Base-by-base conservation (phyloP, 2,113 vertebrate species). In the Apodemus speciosus region DNA sequence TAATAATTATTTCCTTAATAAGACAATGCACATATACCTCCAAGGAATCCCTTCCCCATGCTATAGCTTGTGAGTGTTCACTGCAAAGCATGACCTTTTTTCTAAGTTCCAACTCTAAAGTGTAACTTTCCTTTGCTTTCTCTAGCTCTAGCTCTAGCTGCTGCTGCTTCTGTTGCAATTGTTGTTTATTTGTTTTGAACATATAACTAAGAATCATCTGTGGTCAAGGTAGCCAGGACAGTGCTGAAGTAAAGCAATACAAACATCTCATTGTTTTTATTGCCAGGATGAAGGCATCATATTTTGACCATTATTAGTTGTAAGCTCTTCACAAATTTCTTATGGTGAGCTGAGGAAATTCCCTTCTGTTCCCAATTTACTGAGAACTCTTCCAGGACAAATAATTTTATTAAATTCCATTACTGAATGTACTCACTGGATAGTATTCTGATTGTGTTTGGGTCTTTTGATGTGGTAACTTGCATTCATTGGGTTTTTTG, bases 301-400 rank as follows among this genome's bases (percentile, higher is more conserved):
- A 49, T 30, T 83, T 90, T 91, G 30, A 32, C 43, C 32, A 66
- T 79, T 93, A 51, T 6, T 32, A 89, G 43, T 10, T 75, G 9
- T 73, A 69, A 27, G 14, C 18, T 84, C 93, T 84, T 81, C 49
- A 79, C 53, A 38, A 58, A 62, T 58, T 76, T 14, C 11, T 9
- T 86, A 75, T 66, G 85, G 84, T 51, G 71, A 85, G 6, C 6
- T 86, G 64, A 91, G 58, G 76, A 94, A 95, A 94, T 80, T 80
- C 21, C 43, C 49, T 85, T 93, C 84, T 87, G 40, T 93, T 91
- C 18, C 40, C 91, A 81, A 38, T 72, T 90, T 95, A 25, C 43
- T 93, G 30, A 91, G 64, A 85, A 76, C 58, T 71, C 43, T 80
- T 93, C 92, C 35, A 77, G 56, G 49, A 53, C 58, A 56, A 51